These are phyloP conservation scores for Strigamia crassipes DNA, from an alignment of 2,888 invertebrate genomes.

Conservation along the genomic window DNA sequence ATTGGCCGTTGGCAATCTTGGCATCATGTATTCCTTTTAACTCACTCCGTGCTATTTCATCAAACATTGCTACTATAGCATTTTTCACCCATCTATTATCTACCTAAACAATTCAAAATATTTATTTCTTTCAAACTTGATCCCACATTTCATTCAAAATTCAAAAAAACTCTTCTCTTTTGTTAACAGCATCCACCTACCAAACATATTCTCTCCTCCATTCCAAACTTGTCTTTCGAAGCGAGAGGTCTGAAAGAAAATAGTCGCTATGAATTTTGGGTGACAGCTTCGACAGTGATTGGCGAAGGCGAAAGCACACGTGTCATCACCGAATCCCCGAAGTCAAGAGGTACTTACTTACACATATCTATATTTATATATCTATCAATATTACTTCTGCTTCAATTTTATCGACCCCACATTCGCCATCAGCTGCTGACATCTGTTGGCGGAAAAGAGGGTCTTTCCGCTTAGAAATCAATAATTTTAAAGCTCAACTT, in stretches of 20 bases:
- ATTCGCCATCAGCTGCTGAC: background rate
- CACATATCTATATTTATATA: background rate
- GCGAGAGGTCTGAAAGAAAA: constrained; percentile 49
- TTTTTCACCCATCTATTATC: no score
- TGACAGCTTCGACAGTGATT: constrained; percentile 78
- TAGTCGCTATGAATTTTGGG: constrained; percentile 77
- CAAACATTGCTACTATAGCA: no score
- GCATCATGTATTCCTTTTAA: no score
- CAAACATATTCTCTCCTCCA: constrained; percentile 49
- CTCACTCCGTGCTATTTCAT: no score
- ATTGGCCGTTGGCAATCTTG: no score
- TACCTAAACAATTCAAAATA: background rate
- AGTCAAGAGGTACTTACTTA: constrained; percentile 54
- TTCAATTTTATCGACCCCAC: background rate
- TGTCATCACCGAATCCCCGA: constrained; percentile 55
- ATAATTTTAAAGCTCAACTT: background rate
- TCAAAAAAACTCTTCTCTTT: background rate
- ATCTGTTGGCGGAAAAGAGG: background rate
- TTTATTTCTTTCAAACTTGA: background rate
- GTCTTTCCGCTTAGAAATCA: background rate
- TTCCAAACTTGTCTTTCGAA: constrained; percentile 49
- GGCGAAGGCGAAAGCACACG: constrained; percentile 69
- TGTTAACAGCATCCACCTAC: constrained; percentile 43
- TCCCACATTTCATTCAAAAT: background rate
- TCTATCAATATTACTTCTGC: background rate